phyloP scores from a whole-genome alignment of 2,797 vertebrate genomes.

The Tamandua tetradactyla region DNA sequence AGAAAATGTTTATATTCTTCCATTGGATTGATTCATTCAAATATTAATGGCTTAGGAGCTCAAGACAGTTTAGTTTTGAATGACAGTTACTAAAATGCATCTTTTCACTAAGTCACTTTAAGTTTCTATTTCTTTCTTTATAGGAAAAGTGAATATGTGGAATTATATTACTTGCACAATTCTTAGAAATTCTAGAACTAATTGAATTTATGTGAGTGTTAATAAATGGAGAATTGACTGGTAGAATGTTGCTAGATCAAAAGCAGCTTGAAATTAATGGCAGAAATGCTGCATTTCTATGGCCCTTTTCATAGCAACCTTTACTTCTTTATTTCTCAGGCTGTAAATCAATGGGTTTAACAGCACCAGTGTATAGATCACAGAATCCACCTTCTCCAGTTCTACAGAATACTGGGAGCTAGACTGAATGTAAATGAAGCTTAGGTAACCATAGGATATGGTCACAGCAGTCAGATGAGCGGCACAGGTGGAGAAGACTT shows the following conservation, averaged over 20 bases:
- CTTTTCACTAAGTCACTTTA: not conserved
- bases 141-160: not conserved
- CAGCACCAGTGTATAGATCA: constrained; percentile 54
- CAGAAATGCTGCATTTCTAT: not conserved
- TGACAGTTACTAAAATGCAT: not conserved
- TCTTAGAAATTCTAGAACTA: not conserved
- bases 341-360: constrained; percentile 60
- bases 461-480: constrained; percentile 66
- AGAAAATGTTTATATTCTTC: not conserved
- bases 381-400: constrained; percentile 40
- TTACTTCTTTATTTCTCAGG: constrained; percentile 58
- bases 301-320: constrained; percentile 15
- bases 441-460: constrained; percentile 63
- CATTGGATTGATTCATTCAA: no score
- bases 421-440: constrained; percentile 57
- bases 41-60: not conserved
- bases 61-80: not conserved
- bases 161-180: not conserved
- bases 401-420: constrained; percentile 43
- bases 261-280: not conserved
- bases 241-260: not conserved
- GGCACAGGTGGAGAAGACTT: constrained; percentile 70
- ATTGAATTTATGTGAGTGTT: no score
- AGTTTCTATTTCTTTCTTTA: not conserved
- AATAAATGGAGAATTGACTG: not conserved